phyloP scores from a whole-genome alignment of 2,113 vertebrate species.

The Podilymbus podiceps region DNA sequence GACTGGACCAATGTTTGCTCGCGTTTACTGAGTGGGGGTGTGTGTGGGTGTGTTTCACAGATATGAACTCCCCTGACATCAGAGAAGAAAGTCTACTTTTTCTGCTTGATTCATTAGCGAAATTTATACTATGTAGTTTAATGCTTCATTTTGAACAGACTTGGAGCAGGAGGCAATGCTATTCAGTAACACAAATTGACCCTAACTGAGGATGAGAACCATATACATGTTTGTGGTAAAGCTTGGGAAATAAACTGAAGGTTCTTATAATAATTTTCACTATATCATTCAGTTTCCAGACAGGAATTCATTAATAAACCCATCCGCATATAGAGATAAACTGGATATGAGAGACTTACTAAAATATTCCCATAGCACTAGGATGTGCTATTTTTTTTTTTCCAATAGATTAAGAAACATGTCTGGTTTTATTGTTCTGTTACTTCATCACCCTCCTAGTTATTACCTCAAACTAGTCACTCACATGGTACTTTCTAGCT shows the following conservation, averaged over 20 bases:
- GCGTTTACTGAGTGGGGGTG: accelerated
- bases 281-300: background rate
- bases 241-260: background rate
- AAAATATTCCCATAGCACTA: background rate
- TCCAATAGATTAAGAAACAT: background rate
- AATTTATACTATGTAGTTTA: background rate
- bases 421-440: background rate
- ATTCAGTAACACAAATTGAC: background rate
- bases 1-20: background rate
- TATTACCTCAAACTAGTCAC: background rate
- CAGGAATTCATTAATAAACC: background rate
- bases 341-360: background rate
- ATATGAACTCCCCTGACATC: background rate
- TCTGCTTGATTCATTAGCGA: background rate
- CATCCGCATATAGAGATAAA: background rate
- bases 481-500: background rate
- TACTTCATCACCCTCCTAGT: background rate
- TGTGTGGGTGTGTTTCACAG: background rate
- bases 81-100: background rate
- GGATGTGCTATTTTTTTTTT: background rate
- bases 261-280: background rate
- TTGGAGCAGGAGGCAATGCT: background rate
- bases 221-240: background rate
- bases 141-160: background rate
- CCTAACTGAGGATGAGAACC: background rate